Conservation (phyloP, 2,797 vertebrate genomes). For the Microctenopoma stevenorrisi region DNA sequence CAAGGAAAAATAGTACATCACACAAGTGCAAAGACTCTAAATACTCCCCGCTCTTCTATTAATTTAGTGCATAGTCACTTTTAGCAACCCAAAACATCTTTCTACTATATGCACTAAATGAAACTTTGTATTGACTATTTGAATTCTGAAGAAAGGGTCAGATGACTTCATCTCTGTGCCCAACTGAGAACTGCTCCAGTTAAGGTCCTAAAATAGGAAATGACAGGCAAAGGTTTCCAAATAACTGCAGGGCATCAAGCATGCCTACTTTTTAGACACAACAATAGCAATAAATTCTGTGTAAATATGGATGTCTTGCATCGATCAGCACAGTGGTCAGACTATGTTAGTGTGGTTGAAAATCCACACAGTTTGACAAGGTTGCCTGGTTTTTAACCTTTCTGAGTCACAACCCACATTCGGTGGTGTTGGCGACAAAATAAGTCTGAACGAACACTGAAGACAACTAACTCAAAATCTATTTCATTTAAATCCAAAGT, state of each 20-base stretch:
- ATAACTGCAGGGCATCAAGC: constrained; percentile 74
- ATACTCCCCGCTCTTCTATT: too few relatives aligned
- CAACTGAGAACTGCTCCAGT: constrained; percentile 80
- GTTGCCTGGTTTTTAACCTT: neutral
- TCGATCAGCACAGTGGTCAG: constrained; percentile 42
- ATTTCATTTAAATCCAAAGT: too few relatives aligned
- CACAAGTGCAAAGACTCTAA: neutral
- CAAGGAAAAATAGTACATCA: neutral
- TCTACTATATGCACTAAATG: constrained; percentile 35
- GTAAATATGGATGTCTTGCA: constrained; percentile 41
- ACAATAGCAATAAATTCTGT: constrained; percentile 50
- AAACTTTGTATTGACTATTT: constrained; percentile 52
- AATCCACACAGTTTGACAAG: constrained; percentile 16
- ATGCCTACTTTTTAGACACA: constrained; percentile 66
- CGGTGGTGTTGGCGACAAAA: too few relatives aligned
- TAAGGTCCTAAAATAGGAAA: constrained; percentile 76
- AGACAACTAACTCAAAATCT: too few relatives aligned
- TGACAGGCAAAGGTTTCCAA: constrained; percentile 74
- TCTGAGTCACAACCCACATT: too few relatives aligned
- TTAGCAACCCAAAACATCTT: neutral
- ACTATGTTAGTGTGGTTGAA: constrained; percentile 28
- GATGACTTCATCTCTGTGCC: constrained; percentile 71
- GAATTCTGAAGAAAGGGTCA: constrained; percentile 66
- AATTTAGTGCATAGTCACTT: too few relatives aligned
- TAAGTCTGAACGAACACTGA: too few relatives aligned